phyloP scores from a whole-genome alignment of 2,797 vertebrate species.

The Adrianichthys oophorus region DNA sequence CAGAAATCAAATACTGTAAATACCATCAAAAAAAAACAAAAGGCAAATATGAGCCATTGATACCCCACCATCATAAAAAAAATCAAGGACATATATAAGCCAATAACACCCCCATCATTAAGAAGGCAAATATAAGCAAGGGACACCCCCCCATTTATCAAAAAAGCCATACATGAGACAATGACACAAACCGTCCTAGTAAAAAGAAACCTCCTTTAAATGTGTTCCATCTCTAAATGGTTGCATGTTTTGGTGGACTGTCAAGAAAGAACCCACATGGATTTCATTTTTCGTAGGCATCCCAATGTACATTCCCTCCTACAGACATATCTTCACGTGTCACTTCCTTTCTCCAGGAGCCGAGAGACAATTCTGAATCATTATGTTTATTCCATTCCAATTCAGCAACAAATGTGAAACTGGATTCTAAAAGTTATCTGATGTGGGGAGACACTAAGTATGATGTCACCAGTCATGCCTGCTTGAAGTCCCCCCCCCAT shows the following conservation, averaged over 20 bases:
- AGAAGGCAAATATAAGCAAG: too few species aligned
- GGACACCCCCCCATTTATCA: too few species aligned
- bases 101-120: too few species aligned
- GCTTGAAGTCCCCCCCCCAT: conserved; percentile 35
- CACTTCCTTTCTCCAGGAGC: conserved; percentile 52
- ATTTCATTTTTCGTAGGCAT: not conserved
- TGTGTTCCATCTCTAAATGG: too few species aligned
- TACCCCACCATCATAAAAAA: too few species aligned
- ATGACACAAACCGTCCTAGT: too few species aligned
- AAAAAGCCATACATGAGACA: too few species aligned
- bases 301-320: conserved; percentile 31
- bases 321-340: conserved; percentile 35
- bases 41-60: too few species aligned
- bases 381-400: conserved; percentile 33
- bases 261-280: too few species aligned
- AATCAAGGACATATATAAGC: too few species aligned
- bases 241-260: too few species aligned
- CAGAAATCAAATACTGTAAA: conserved; percentile 23
- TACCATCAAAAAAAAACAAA: not conserved
- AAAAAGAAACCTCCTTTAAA: too few species aligned
- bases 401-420: conserved; percentile 54
- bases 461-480: conserved; percentile 62
- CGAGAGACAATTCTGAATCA: conserved; percentile 50
- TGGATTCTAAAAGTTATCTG: conserved; percentile 54
- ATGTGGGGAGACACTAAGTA: conserved; percentile 47